Conservation (phyloP, 1,140 invertebrate genomes). For the Lepidurus packardi region DNA sequence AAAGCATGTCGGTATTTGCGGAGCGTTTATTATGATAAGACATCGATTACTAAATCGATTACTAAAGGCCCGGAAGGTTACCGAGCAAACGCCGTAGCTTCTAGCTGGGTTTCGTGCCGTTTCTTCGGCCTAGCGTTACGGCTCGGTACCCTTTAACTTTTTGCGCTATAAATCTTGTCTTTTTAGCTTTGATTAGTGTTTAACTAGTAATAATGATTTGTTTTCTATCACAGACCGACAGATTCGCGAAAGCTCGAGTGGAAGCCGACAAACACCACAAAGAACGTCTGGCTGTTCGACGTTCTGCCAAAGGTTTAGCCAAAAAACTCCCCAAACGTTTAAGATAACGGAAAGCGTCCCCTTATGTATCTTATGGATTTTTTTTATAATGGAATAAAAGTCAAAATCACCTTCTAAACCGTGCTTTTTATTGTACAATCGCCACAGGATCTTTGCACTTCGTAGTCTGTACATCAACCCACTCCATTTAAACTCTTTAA, state of each 20-base stretch:
- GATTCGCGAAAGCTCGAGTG: slow-evolving; percentile 44
- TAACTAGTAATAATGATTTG: slow-evolving; percentile 16
- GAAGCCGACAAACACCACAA: slow-evolving; percentile 58
- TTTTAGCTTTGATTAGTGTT: slow-evolving; percentile 34
- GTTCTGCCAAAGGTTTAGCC: slow-evolving; percentile 53
- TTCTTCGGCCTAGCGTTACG: no score
- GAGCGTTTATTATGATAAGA: no score
- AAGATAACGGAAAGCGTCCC: not conserved
- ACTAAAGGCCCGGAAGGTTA: no score
- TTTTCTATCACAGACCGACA: slow-evolving; percentile 47
- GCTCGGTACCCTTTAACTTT: not conserved
- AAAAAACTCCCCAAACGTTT: slow-evolving; percentile 28
- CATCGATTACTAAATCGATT: no score
- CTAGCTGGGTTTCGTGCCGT: no score
- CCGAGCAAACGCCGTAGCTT: no score
- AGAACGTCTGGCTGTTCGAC: slow-evolving; percentile 63
- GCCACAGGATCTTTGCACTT: not conserved
- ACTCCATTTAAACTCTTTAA: not conserved
- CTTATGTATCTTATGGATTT: not conserved
- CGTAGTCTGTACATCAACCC: not conserved
- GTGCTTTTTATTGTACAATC: slow-evolving; percentile 19
- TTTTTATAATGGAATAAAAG: not conserved
- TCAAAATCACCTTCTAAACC: slow-evolving; percentile 22
- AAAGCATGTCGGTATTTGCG: no score
- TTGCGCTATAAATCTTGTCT: slow-evolving; percentile 16